Percentiles rank a stretch among this genome's conserved stretches.
Conservation (phyloP, 2,888 invertebrate genomes). For the Fragum whitleyi region DNA sequence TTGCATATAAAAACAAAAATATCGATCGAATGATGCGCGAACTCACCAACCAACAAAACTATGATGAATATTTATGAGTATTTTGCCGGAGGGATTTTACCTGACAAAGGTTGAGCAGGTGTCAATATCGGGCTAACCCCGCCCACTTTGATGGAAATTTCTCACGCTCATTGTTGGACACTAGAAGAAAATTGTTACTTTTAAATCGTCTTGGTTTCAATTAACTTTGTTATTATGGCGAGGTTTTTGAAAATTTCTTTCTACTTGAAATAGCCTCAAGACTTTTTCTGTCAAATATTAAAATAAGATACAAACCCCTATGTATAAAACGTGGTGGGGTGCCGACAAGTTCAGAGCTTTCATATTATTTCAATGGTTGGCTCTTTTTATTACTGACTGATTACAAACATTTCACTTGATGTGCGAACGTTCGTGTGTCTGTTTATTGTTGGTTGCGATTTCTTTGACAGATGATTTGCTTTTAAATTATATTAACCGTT, state of each 20-base stretch:
- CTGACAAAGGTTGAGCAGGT: constrained; percentile 31
- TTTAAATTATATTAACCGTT: not conserved
- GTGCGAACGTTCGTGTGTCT: constrained; percentile 1
- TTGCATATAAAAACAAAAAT: constrained; percentile 32
- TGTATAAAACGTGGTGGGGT: constrained; percentile 2
- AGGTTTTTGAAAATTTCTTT: constrained; percentile 14
- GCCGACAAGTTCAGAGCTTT: not conserved
- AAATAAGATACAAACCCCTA: constrained; percentile 23
- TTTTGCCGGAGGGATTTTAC: not conserved
- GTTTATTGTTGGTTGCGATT: not conserved
- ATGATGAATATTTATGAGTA: constrained; percentile 26
- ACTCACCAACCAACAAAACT: constrained; percentile 12
- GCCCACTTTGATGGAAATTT: constrained; percentile 35
- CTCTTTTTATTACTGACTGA: not conserved
- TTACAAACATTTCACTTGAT: not conserved
- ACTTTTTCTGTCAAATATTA: constrained; percentile 28
- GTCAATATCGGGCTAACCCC: constrained; percentile 27
- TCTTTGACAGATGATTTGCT: not conserved
- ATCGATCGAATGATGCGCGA: constrained; percentile 7
- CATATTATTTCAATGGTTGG: not conserved
- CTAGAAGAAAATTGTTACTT: constrained; percentile 27
- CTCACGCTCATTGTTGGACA: constrained; percentile 38
- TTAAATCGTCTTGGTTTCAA: constrained; percentile 16
- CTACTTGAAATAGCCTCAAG: constrained; percentile 26
- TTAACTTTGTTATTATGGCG: constrained; percentile 35